Percentiles rank a stretch among this genome's conserved stretches.
Evolutionary conservation across 1,140 invertebrate genomes (phyloP).

Genomic region (Riptortus pedestris): DNA sequence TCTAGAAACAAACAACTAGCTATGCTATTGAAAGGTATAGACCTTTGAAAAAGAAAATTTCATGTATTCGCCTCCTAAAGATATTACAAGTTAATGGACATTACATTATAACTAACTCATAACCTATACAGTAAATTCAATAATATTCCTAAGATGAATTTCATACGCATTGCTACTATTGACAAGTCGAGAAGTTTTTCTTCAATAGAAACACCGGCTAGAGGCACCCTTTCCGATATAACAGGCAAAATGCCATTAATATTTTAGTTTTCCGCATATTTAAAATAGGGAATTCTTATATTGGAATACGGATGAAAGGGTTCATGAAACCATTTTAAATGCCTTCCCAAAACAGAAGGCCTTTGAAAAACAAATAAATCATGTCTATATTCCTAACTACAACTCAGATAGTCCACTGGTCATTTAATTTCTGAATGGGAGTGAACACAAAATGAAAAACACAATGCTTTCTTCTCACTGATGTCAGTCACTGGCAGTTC

Average conservation of each 20-base stretch:
- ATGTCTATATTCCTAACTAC: neutral
- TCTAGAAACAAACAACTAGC: neutral
- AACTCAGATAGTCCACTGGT: neutral
- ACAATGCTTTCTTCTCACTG: neutral
- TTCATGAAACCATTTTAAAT: constrained; percentile 2
- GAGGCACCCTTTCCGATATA: neutral
- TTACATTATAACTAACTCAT: constrained; percentile 10
- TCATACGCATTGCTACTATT: neutral
- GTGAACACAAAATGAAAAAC: neutral
- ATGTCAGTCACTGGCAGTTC: neutral
- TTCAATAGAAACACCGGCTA: neutral
- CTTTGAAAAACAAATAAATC: neutral
- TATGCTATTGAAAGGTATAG: neutral
- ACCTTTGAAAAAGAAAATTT: neutral
- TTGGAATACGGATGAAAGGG: neutral
- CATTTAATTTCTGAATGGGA: neutral
- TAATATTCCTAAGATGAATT: neutral
- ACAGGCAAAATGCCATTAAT: constrained; percentile 9
- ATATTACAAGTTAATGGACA: neutral
- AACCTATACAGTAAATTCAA: neutral
- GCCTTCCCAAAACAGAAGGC: no score
- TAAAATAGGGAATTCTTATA: neutral
- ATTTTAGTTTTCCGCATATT: constrained; percentile 1
- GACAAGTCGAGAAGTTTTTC: neutral
- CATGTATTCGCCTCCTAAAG: neutral